Evolutionary conservation across 2,797 vertebrate species (phyloP).

Genomic region (Cetoscarus ocellatus): DNA sequence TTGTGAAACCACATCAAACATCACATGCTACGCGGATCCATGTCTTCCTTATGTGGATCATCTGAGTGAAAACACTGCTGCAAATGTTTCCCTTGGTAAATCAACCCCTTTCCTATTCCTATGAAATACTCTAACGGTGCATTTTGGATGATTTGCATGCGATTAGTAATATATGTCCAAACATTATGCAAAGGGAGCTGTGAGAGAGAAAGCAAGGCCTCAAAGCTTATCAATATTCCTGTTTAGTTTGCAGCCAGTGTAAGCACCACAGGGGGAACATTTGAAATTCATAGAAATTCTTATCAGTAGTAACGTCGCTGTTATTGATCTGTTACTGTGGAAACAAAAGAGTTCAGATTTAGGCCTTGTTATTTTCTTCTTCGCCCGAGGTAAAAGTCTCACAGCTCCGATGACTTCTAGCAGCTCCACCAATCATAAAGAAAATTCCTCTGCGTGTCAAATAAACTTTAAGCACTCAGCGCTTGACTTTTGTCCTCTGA

Average conservation of each 20-base stretch:
- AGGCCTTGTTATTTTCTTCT: constrained; percentile 35
- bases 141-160: constrained; percentile 18
- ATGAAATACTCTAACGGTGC: constrained; percentile 23
- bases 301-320: constrained; percentile 66
- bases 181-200: constrained; percentile 41
- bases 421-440: constrained; percentile 52
- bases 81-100: constrained; percentile 16
- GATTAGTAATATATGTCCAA: constrained; percentile 25
- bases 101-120: constrained; percentile 3
- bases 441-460: constrained; percentile 39
- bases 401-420: constrained; percentile 53
- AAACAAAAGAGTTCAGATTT: constrained; percentile 41
- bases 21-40: constrained; percentile 33
- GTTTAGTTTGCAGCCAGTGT: constrained; percentile 62
- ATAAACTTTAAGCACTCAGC: constrained; percentile 52
- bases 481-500: constrained; percentile 63
- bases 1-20: constrained; percentile 58
- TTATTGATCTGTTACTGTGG: constrained; percentile 77
- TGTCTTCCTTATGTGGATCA: constrained; percentile 54
- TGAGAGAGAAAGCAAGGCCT: constrained; percentile 27
- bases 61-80: constrained; percentile 25
- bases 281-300: constrained; percentile 82
- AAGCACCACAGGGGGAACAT: constrained; percentile 63
- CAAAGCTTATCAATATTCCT: constrained; percentile 69
- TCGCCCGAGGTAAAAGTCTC: constrained; percentile 40